Evolutionary conservation across 2,888 invertebrate genomes (phyloP), one percentile per base, ranked within the genome.

Genomic region (Tenthredo livida): DNA sequence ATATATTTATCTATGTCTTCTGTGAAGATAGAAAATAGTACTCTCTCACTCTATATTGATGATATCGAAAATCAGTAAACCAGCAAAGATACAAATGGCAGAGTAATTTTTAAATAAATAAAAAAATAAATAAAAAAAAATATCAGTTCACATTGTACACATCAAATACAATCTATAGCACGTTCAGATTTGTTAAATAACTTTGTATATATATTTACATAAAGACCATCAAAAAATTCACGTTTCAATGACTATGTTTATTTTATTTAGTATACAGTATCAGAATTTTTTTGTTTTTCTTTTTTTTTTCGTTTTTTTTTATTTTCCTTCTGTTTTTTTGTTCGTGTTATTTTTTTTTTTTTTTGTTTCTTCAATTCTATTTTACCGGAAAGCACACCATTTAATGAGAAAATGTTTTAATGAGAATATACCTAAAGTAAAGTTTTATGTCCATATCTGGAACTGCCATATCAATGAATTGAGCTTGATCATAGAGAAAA

Each of bases 391-490:
- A 73, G 78, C 72, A 47, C 82, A 85, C 84, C 80, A 9, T 80
- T 77, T 61, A 65, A 84, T 84, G 85, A 70, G 84, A 77, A 50
- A 84, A 70, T 65, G 61, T 72, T 87, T 73, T 37, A n/a, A n/a
- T n/a, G 1, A 29, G 25, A 77, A 84, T 58, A 33, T 80, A 78
- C 50, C 85, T 83, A 43, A 87, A 86, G 87, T 86, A 84, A 87
- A 86, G 85, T 87, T 86, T 86, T 86, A 92, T 91, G 94, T 95
- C 95, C 95, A 95, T 95, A 95, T 95, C 95, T 95, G 95, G 95
- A 95, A 95, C 95, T 95, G 95, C 95, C 95, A 95, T 95, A 95
- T 95, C 95, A 94, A 92, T 92, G 88, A 91, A 92, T 92, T 93
- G 93, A 93, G 92, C 93, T 93, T 93, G 91, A 92, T 90, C 91